phyloP scores from a whole-genome alignment of 2,113 vertebrate genomes.

The Mungos mungo region DNA sequence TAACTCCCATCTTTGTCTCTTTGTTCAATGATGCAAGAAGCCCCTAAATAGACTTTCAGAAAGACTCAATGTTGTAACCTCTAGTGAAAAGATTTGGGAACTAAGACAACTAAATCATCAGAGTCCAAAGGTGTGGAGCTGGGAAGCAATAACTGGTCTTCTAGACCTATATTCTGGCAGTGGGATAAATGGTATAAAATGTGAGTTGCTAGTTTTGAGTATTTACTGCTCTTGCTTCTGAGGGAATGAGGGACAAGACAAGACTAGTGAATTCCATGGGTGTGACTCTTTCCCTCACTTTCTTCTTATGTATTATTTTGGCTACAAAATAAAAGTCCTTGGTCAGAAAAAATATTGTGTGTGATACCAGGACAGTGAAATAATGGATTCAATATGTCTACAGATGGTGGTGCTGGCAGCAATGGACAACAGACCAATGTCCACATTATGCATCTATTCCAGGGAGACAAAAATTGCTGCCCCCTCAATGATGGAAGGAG shows the following conservation, averaged over 20 bases:
- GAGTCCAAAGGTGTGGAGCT: not conserved
- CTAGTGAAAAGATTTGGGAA: not conserved
- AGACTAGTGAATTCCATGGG: conserved; percentile 24
- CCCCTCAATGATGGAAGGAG: conserved; percentile 66
- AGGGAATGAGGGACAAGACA: not conserved
- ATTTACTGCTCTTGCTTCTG: not conserved
- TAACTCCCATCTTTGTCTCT: not conserved
- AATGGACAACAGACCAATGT: conserved; percentile 51
- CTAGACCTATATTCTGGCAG: not conserved
- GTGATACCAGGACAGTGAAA: conserved; percentile 71
- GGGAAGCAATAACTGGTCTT: not conserved
- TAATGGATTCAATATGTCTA: conserved; percentile 71
- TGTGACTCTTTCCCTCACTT: not conserved
- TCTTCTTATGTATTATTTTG: conserved; percentile 34
- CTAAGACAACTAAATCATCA: not conserved
- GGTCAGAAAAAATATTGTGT: conserved; percentile 69
- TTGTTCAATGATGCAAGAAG: not conserved
- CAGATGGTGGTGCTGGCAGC: conserved; percentile 75
- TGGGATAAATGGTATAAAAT: not conserved
- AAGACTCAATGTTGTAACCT: not conserved
- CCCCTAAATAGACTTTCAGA: not conserved
- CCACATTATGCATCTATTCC: conserved; percentile 58
- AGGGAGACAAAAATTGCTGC: conserved; percentile 52
- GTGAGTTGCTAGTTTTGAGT: not conserved
- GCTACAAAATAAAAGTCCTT: conserved; percentile 63